Evolutionary conservation across 1,140 invertebrate genomes (phyloP).

Genomic region (Bombus huntii): DNA sequence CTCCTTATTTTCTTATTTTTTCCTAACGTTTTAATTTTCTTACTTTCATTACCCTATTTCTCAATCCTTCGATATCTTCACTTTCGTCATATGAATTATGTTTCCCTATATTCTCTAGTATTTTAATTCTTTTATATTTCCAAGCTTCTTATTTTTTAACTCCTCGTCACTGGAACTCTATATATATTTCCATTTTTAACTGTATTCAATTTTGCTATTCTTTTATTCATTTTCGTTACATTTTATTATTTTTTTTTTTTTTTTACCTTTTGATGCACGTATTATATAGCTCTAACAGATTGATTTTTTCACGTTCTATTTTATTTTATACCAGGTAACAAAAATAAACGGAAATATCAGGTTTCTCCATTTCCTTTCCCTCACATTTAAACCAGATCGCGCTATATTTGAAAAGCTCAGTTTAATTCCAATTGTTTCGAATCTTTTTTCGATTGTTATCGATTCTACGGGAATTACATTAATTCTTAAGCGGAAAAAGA

Average conservation of each 20-base stretch:
- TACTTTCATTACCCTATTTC: neutral
- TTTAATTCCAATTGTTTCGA: neutral
- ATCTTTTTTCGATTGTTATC: neutral
- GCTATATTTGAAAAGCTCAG: neutral
- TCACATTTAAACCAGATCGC: neutral
- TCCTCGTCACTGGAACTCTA: neutral
- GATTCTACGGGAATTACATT: neutral
- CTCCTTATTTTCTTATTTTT: neutral
- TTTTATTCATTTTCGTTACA: neutral
- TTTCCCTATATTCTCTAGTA: no score
- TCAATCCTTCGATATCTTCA: no score
- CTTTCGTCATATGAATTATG: no score
- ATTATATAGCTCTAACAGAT: neutral
- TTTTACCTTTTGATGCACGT: neutral
- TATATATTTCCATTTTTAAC: neutral
- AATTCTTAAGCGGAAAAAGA: neutral
- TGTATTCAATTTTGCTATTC: neutral
- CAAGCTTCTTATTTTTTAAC: neutral
- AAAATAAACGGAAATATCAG: neutral
- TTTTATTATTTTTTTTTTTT: neutral
- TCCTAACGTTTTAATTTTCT: neutral
- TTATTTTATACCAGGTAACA: neutral
- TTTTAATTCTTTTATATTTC: neutral
- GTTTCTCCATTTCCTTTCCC: neutral
- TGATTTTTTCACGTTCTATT: neutral